Conservation (phyloP, 2,113 vertebrate genomes). For the Chloropsis cyanopogon region DNA sequence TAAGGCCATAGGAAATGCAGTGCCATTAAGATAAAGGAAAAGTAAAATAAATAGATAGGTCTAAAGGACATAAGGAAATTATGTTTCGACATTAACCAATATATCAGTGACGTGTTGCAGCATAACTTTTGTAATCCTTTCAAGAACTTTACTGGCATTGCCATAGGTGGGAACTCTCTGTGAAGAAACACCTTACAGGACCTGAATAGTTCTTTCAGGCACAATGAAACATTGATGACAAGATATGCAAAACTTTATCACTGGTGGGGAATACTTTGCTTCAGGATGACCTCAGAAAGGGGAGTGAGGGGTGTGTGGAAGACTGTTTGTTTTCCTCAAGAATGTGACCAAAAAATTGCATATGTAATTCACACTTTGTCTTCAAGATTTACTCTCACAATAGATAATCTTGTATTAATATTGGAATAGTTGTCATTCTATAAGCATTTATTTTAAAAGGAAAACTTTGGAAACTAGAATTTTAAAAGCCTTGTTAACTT, state of each 20-base stretch:
- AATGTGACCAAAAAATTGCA: neutral
- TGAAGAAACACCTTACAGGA: neutral
- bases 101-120: neutral
- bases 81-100: neutral
- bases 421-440: neutral
- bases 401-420: neutral
- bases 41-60: neutral
- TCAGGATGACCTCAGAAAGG: neutral
- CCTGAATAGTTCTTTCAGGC: neutral
- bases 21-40: neutral
- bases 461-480: neutral
- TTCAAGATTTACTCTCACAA: neutral
- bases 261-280: neutral
- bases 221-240: neutral
- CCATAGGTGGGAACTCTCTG: neutral
- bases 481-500: neutral
- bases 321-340: neutral
- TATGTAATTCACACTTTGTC: neutral
- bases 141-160: neutral
- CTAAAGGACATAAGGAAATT: neutral
- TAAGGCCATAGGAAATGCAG: neutral
- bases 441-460: neutral
- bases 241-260: neutral
- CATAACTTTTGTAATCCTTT: neutral
- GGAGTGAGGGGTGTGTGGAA: neutral